A percentile compares a stretch with the other conserved stretches of the same genome.
These are phyloP conservation scores for Cichlasoma orientale DNA, from an alignment of 2,797 vertebrate genomes.

Conservation along the genomic window DNA sequence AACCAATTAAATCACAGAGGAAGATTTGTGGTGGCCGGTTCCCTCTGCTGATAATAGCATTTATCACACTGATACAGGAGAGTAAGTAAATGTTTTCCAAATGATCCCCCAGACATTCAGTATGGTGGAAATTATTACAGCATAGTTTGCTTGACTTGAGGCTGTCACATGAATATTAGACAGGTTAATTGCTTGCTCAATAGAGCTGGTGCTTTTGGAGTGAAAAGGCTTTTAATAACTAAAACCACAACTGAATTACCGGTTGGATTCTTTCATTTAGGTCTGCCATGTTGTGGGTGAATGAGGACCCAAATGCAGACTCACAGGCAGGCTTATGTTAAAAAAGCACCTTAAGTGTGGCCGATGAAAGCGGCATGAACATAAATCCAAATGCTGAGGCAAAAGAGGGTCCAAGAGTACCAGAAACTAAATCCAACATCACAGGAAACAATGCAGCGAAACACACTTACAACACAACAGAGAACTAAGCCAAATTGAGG, in stretches of 20 bases:
- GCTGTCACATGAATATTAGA: slow-evolving; percentile 24
- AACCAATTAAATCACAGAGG: slow-evolving; percentile 23
- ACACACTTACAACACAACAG: not conserved
- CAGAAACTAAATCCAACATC: not conserved
- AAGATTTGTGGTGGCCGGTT: slow-evolving; percentile 5
- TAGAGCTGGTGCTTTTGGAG: not conserved
- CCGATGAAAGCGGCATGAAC: not conserved
- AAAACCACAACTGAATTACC: slow-evolving; percentile 41
- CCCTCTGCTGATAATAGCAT: slow-evolving; percentile 26
- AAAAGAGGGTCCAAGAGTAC: not conserved
- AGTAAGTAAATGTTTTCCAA: slow-evolving; percentile 7
- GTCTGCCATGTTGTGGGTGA: not conserved
- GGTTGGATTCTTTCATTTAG: slow-evolving; percentile 14
- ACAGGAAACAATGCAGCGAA: not conserved
- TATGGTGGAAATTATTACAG: slow-evolving; percentile 2
- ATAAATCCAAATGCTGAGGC: not conserved
- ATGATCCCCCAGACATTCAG: slow-evolving; percentile 6
- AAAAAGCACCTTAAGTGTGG: not conserved
- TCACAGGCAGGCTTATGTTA: not conserved
- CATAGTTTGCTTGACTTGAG: slow-evolving; percentile 21
- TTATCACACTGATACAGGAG: slow-evolving; percentile 21
- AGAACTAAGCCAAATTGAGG: not conserved
- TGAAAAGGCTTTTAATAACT: slow-evolving; percentile 38
- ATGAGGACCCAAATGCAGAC: not conserved
- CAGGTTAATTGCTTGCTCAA: slow-evolving; percentile 52